phyloP scores from a whole-genome alignment of 1,140 invertebrate species.

The Adelges cooleyi region DNA sequence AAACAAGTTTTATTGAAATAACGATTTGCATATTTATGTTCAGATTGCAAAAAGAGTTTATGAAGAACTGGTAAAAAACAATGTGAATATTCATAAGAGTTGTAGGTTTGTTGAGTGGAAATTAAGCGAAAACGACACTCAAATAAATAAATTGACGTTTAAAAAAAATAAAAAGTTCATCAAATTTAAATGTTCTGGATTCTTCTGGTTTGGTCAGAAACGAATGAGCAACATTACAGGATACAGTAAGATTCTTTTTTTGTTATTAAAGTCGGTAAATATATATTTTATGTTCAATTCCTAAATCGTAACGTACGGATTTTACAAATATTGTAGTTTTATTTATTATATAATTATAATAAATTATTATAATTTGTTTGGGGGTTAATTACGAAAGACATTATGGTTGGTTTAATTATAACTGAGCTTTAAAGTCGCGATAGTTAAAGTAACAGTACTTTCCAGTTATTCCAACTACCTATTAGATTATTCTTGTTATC shows the following conservation, averaged over 20 bases:
- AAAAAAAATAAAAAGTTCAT: background rate
- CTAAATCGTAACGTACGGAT: no score
- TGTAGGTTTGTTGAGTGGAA: background rate
- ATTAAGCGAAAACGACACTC: background rate
- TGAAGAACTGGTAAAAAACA: background rate
- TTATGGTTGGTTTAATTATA: no score
- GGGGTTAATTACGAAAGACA: no score
- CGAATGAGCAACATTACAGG: background rate
- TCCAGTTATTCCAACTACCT: no score
- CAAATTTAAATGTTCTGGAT: background rate
- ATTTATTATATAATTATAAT: background rate
- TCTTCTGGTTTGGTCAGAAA: conserved; percentile 8
- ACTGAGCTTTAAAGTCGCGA: no score
- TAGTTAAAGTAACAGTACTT: no score
- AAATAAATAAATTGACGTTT: background rate
- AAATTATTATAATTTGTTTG: background rate
- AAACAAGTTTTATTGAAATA: background rate
- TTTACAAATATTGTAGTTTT: background rate
- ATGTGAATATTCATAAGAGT: background rate
- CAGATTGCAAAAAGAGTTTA: background rate
- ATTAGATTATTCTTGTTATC: no score
- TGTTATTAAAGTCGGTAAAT: background rate
- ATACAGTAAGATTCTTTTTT: background rate
- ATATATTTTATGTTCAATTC: background rate
- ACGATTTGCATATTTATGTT: background rate